Percentiles rank a stretch among this genome's conserved stretches.
These are phyloP conservation scores for Cardiocondyla obscurior DNA, from an alignment of 1,140 invertebrate genomes.

Conservation along the genomic window DNA sequence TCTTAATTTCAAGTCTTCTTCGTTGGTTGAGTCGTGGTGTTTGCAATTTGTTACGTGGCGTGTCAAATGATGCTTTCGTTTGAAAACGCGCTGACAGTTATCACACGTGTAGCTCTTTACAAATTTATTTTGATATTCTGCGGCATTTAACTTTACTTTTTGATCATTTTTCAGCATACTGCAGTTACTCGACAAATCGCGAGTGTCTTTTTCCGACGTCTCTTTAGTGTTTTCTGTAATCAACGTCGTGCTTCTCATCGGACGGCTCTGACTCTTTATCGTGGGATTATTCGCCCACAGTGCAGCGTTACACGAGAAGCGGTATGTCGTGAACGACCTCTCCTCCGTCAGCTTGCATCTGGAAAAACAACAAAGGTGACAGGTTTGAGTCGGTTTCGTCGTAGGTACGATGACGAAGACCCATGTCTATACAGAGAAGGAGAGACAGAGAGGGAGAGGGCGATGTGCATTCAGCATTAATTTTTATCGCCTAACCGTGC, in stretches of 20 bases:
- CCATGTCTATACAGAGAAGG: neutral
- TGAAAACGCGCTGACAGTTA: conserved; percentile 16
- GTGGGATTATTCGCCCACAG: conserved; percentile 12
- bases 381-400: conserved; percentile 60
- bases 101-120: neutral
- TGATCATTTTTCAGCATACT: neutral
- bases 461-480: neutral
- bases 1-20: neutral
- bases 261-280: neutral
- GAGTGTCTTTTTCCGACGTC: neutral
- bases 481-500: neutral
- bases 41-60: conserved; percentile 3
- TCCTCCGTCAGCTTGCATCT: conserved; percentile 59
- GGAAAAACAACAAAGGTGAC: conserved; percentile 72
- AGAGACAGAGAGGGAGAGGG: neutral
- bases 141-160: neutral
- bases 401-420: neutral
- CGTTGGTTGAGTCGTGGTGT: neutral
- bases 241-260: neutral
- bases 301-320: conserved; percentile 19
- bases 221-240: neutral
- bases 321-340: conserved; percentile 43
- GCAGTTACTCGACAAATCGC: neutral
- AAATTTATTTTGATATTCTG: neutral
- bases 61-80: conserved; percentile 22